Conservation (phyloP, 92 coral and sea anemone species). For the Zoanthus sociatus region DNA sequence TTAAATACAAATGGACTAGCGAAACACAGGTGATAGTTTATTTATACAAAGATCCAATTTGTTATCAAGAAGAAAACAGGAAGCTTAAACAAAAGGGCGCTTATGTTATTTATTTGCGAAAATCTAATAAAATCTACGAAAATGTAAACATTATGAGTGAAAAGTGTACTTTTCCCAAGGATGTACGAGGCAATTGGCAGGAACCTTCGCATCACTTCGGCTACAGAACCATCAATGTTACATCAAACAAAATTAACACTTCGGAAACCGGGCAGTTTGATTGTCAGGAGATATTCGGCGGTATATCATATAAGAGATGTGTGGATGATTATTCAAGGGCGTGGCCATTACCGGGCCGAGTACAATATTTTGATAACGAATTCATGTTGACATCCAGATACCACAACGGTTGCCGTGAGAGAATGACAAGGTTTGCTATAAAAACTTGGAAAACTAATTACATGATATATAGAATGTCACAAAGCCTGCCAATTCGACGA, state of each 20-base stretch:
- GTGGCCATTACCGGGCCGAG: constrained; percentile 75
- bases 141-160: constrained; percentile 10
- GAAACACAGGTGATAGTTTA: constrained; percentile 48
- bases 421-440: constrained; percentile 76
- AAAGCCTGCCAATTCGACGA: constrained; percentile 66
- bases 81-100: neutral
- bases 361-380: constrained; percentile 62
- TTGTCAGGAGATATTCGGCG: constrained; percentile 15
- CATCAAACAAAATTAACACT: constrained; percentile 8
- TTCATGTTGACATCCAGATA: constrained; percentile 65
- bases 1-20: constrained; percentile 37
- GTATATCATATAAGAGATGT: constrained; percentile 24
- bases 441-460: constrained; percentile 52
- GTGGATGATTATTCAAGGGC: constrained; percentile 34
- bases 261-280: constrained; percentile 13
- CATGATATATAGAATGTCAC: constrained; percentile 77
- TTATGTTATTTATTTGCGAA: constrained; percentile 13
- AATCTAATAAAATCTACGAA: constrained; percentile 12
- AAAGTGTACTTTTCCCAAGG: constrained; percentile 17
- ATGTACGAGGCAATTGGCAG: constrained; percentile 11
- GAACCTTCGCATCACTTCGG: constrained; percentile 25
- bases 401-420: constrained; percentile 74
- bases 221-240: neutral
- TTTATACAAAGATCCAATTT: constrained; percentile 66
- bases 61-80: constrained; percentile 38